A percentile compares a stretch with the other conserved stretches of the same genome.
These are phyloP conservation scores for Pterostichus madidus DNA, from an alignment of 2,888 invertebrate species.

Conservation along the genomic window DNA sequence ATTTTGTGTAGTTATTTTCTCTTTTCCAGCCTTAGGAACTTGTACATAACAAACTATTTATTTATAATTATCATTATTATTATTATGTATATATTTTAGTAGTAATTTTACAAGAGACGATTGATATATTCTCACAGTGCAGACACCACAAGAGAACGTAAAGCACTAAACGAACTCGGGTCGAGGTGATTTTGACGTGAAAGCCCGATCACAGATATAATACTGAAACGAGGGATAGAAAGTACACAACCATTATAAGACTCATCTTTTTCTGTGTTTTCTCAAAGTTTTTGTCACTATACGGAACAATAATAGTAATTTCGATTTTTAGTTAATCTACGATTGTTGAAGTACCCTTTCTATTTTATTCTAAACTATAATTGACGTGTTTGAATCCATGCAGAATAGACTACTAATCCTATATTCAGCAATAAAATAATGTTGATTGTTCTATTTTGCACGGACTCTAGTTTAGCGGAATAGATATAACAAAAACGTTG, in stretches of 20 bases:
- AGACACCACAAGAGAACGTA: slow-evolving; percentile 55
- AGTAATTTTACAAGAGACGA: slow-evolving; percentile 50
- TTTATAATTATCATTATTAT: slow-evolving; percentile 47
- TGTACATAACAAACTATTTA: slow-evolving; percentile 55
- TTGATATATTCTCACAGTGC: slow-evolving; percentile 59
- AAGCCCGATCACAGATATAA: slow-evolving; percentile 64
- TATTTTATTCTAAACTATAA: slow-evolving; percentile 32
- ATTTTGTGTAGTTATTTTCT: slow-evolving; percentile 1
- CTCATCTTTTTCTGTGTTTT: slow-evolving; percentile 39
- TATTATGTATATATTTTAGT: slow-evolving; percentile 55
- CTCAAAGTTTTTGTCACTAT: slow-evolving; percentile 30
- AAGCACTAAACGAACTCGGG: slow-evolving; percentile 54
- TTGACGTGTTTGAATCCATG: slow-evolving; percentile 27
- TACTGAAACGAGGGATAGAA: slow-evolving; percentile 63
- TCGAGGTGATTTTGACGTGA: slow-evolving; percentile 34
- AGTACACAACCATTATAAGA: slow-evolving; percentile 63
- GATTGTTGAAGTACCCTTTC: slow-evolving; percentile 14
- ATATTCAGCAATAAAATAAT: neutral
- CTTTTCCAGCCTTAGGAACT: slow-evolving; percentile 52
- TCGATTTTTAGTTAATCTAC: slow-evolving; percentile 22
- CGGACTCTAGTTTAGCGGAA: neutral
- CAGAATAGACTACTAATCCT: neutral
- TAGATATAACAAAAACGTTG: neutral
- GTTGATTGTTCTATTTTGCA: neutral
- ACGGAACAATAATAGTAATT: slow-evolving; percentile 36